Base-by-base conservation (phyloP, 1,140 invertebrate genomes). In the Drosophila pruinosa region DNA sequence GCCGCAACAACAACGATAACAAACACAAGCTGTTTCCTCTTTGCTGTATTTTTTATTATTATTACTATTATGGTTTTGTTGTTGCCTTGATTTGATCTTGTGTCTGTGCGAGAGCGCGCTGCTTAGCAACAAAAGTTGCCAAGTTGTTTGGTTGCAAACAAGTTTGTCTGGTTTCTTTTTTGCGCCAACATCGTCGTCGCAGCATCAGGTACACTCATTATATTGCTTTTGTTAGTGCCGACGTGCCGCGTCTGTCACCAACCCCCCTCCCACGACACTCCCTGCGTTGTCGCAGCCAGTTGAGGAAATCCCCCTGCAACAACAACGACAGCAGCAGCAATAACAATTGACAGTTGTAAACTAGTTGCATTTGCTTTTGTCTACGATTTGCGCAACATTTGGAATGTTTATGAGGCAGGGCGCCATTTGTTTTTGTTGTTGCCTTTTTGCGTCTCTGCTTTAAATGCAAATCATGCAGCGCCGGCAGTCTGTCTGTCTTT, bases 61-160 rank as follows among this genome's bases (percentile, higher is more conserved):
- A 0, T 47, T 53, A 38, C 61, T 45, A 24, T 53, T 53, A 26
- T 47, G 31, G 31, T 64, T 4, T 56, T 26, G 7, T 41, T 41
- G 10, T 21, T 50, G 52, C 43, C 39, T 50, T 22, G 54, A 61
- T 86, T 81, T 86, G 81, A 88, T 86, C 76, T 86, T 80, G 81
- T 38, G n/a, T n/a, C n/a, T n/a, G n/a, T n/a, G n/a, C n/a, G n/a
- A n/a, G 38, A 12, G 12, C 64, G 50, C 53, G 72, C 73, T 78
- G 81, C 81, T 82, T 88, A 78, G 82, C 82, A 88, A 88, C 82
- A 82, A 88, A 78, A 54, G 58, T 39, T 63, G 57, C 36, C 26
- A 52, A 61, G 39, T 17, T 17, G 17, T 26, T 19, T 36, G 21
- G 50, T 59, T 52, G 57, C 43, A 88, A 86, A 86, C 81, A 54